phyloP scores from a whole-genome alignment of 2,888 invertebrate genomes.

The Drosophila peninsularis region DNA sequence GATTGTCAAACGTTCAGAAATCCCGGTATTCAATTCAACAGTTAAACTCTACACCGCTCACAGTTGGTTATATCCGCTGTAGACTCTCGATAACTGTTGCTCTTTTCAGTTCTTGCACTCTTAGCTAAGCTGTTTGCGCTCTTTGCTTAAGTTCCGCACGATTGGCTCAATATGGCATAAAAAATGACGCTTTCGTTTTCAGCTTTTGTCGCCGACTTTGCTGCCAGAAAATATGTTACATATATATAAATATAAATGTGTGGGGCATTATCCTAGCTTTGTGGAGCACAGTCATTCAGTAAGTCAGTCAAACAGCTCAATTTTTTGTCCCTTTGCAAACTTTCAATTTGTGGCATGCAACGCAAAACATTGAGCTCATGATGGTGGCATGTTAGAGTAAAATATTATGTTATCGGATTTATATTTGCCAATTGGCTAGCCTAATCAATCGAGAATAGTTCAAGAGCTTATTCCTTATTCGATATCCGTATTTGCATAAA shows the following conservation, averaged over 20 bases:
- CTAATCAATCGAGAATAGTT: not conserved
- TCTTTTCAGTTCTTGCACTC: constrained; percentile 28
- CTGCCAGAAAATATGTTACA: constrained; percentile 9
- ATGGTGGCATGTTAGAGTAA: constrained; percentile 17
- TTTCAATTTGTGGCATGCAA: constrained; percentile 32
- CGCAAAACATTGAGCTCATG: constrained; percentile 1
- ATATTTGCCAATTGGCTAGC: not conserved
- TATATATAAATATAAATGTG: not conserved
- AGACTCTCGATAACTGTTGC: constrained; percentile 31
- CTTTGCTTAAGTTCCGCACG: constrained; percentile 8
- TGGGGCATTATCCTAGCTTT: constrained; percentile 42
- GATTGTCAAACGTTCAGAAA: too few relatives aligned
- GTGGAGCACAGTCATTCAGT: constrained; percentile 34
- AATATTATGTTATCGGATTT: not conserved
- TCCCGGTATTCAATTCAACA: constrained; percentile 65
- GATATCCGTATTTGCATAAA: not conserved
- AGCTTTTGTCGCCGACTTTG: constrained; percentile 57
- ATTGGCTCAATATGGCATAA: constrained; percentile 31
- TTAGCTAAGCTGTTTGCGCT: constrained; percentile 7
- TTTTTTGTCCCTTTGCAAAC: constrained; percentile 10
- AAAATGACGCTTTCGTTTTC: constrained; percentile 80
- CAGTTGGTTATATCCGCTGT: not conserved
- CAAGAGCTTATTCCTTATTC: not conserved
- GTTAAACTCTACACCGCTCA: constrained; percentile 68
- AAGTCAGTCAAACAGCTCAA: constrained; percentile 30